Evolutionary conservation across 2,113 vertebrate genomes (phyloP), one percentile per base, ranked within the genome.

Genomic region (Sarotherodon lohbergeri): DNA sequence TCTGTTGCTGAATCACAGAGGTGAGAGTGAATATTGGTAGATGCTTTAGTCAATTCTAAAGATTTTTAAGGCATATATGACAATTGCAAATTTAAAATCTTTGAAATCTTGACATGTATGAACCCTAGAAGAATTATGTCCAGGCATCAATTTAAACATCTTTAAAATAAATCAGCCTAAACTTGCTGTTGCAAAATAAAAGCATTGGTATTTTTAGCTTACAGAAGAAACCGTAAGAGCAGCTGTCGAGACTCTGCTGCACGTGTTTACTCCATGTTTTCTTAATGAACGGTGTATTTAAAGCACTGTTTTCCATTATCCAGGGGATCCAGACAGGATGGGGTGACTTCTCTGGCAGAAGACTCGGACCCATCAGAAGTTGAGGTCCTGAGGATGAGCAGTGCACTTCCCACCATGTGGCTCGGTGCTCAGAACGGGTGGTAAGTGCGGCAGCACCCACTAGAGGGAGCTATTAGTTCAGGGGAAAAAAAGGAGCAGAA

Each of bases 381-480:
- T 0, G 97, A 98, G 12, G 39, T 92, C 1, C 94, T 7, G 93
- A 94, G 82, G 93, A 98, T 88, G 92, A 97, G 61, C 90, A 99
- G 98, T 27, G 97, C 97, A 0, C 96, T 98, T 3, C 98, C 98
- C 52, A 99, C 98, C 87, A 99, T 99, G 98, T 99, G 98, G 98
- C 96, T 99, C n/a, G 98, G 98, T 83, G 97, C 98, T 82, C 98
- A 99, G 93, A 99, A 99, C 0, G 98, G 98, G 96, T 99, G 98
- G 98, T 99, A 94, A 90, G 97, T 17, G 79, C 7, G 3, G 2
- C 24, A 19, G 5, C 17, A 19, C 13, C 84, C 91, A 89, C 56
- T 81, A 88, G 94, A 83, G 66, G 90, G 84, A 8, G 85, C 81
- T 68, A 4, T 82, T 27, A 66, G 10, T 4, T 7, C 22, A 56